Evolutionary conservation across 2,888 invertebrate genomes (phyloP), one percentile per base, ranked within the genome.

Genomic region (Nemurella pictetii): DNA sequence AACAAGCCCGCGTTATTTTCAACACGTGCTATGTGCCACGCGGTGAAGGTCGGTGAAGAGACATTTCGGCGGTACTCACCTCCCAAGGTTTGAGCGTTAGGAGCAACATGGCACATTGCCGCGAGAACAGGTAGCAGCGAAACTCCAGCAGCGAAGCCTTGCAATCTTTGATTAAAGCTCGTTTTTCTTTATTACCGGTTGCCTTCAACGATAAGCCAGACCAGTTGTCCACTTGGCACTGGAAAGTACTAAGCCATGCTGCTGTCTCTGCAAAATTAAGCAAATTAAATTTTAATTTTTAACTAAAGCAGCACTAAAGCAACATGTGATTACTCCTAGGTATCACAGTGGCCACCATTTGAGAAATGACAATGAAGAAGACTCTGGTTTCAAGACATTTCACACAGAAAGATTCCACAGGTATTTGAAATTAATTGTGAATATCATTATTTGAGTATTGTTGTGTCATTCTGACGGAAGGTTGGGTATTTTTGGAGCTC

Each of bases 81-180:
- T 97, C 96, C 94, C 95, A 96, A 85, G 96, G 95, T 90, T 95
- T 94, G 88, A 92, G 93, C 84, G 93, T 92, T 87, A 93, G 92
- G 88, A 95, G 90, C 89, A 97, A 92, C 93, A 98, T 94, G 89
- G 96, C 95, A 90, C 97, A 96, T 91, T 98, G 98, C 86, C 98
- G 94, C 88, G 97, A 95, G 90, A 97, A 99, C 87, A 99, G 92
- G 91, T 99, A 99, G 90, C 97, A 97, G 87, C 98, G 93, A 89
- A 99, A 95, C 90, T 98, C 98, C 88, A 99, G 91, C 85, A 98
- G 91, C 0, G 97, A 95, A 0, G 95, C 94, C 88, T 91, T 90
- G 86, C 91, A 89, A 90, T 91, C 87, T 90, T 90, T 87, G 91
- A 92, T 87, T 89, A 90, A 86, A 91, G 91, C 84, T 86, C 93